Evolutionary conservation across 2,113 vertebrate species (phyloP), one percentile per base, ranked within the genome.

Genomic region (Bettongia penicillata): DNA sequence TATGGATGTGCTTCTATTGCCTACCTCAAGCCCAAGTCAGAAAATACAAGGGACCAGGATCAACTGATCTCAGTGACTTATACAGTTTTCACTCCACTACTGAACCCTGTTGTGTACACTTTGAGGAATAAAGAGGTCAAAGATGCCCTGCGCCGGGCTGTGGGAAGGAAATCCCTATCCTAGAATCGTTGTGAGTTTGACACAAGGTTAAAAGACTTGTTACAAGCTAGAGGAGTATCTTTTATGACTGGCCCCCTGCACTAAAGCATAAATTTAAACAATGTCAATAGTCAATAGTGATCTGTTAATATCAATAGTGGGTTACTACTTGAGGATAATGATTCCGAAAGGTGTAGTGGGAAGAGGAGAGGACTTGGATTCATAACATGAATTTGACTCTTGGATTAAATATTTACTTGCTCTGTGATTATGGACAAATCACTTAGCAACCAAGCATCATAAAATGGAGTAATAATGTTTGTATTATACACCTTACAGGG

Each of bases 41-140:
- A 95, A 28, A 96, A 93, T 26, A 96, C 51, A 0, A 93, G 52
- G 24, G 96, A 51, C 61, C 84, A 97, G 61, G 97, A 98, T 2
- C 98, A 98, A 93, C 91, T 97, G 93, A 96, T 96, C 16, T 96
- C 55, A 0, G 77, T 98, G 77, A 57, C 97, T 23, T 98, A 98
- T 14, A 96, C 97, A 0, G 0, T 98, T 31, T 96, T 98, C 49
- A 98, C 96, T 7, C 98, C 98, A 0, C 92, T 98, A 53, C 93
- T 98, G 48, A 98, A 98, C 52, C 98, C 97, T 10, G 94, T 98
- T 0, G 96, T 98, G 19, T 98, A 98, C 14, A 97, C 97, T 90
- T 92, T 98, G 95, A 98, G 98, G 96, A 98, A 98, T 25, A 96
- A 93, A 4, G 97, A 98, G 51, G 97, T 98, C 48, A 98, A 98